Evolutionary conservation across 2,797 vertebrate species (phyloP).

Genomic region (Leptodactylus fallax): DNA sequence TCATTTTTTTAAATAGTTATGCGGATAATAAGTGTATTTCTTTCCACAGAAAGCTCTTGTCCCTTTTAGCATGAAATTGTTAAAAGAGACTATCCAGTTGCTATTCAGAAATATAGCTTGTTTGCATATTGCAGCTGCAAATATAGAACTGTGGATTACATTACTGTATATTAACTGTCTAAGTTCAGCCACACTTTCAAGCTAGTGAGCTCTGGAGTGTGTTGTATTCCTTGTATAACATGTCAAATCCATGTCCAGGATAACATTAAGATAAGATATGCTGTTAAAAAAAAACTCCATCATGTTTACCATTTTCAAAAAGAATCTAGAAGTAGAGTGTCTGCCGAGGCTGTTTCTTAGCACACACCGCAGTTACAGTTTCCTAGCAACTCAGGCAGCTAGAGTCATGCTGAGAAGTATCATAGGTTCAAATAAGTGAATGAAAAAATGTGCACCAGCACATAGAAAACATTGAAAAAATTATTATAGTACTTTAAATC

Average conservation of each 20-base stretch:
- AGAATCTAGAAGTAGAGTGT: slow-evolving; percentile 46
- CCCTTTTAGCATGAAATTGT: too few species aligned
- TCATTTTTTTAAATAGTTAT: too few species aligned
- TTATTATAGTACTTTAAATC: slow-evolving; percentile 2
- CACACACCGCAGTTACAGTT: slow-evolving; percentile 50
- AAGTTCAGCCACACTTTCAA: background rate
- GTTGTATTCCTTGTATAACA: slow-evolving; percentile 1
- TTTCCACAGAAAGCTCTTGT: too few species aligned
- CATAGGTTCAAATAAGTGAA: slow-evolving; percentile 54
- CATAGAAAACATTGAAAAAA: slow-evolving; percentile 23
- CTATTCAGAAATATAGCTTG: background rate
- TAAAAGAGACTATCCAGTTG: too few species aligned
- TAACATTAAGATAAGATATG: slow-evolving; percentile 14
- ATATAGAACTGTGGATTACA: background rate
- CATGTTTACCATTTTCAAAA: slow-evolving; percentile 55
- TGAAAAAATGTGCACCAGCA: slow-evolving; percentile 46
- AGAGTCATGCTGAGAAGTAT: slow-evolving; percentile 47
- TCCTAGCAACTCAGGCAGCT: slow-evolving; percentile 58
- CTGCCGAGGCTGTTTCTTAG: slow-evolving; percentile 18
- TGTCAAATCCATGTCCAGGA: slow-evolving; percentile 9
- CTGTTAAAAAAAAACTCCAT: background rate
- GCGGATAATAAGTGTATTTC: too few species aligned
- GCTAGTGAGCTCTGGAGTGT: background rate
- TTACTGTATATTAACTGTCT: background rate
- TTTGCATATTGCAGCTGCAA: background rate